phyloP scores from a whole-genome alignment of 64 coral and sea anemone species.

The Dendrophyllia cribrosa region DNA sequence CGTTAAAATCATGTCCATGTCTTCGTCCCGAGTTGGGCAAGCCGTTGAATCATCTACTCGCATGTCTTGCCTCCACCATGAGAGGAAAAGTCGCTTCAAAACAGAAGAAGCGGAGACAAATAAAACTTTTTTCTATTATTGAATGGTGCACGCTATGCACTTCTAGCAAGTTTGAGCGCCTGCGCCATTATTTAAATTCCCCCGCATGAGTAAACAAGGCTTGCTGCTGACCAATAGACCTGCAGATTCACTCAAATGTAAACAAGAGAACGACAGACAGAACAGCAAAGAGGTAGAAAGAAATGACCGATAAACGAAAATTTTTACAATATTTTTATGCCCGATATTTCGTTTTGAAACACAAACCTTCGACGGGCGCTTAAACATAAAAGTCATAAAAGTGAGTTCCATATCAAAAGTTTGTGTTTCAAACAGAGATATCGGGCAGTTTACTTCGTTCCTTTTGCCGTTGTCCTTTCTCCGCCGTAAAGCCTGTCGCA shows the following conservation, averaged over 20 bases:
- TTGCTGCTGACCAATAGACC: slow-evolving; percentile 5
- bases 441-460: too few relatives aligned
- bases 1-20: slow-evolving; percentile 56
- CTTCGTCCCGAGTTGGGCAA: slow-evolving; percentile 75
- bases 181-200: slow-evolving; percentile 99
- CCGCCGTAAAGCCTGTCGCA: too few relatives aligned
- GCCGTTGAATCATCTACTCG: slow-evolving; percentile 72
- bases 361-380: too few relatives aligned
- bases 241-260: not conserved
- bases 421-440: too few relatives aligned
- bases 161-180: slow-evolving; percentile 74
- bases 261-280: too few relatives aligned
- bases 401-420: too few relatives aligned
- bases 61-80: slow-evolving; percentile 72
- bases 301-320: too few relatives aligned
- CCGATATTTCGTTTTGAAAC: too few relatives aligned
- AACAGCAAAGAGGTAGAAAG: too few relatives aligned
- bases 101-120: slow-evolving; percentile 73
- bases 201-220: slow-evolving; percentile 26
- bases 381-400: too few relatives aligned
- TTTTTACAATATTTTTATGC: too few relatives aligned
- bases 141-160: slow-evolving; percentile 95
- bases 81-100: slow-evolving; percentile 66
- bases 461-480: too few relatives aligned
- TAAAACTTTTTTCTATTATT: slow-evolving; percentile 98